Base-by-base conservation (phyloP, 1,140 invertebrate species). In the Danaus melanippus region DNA sequence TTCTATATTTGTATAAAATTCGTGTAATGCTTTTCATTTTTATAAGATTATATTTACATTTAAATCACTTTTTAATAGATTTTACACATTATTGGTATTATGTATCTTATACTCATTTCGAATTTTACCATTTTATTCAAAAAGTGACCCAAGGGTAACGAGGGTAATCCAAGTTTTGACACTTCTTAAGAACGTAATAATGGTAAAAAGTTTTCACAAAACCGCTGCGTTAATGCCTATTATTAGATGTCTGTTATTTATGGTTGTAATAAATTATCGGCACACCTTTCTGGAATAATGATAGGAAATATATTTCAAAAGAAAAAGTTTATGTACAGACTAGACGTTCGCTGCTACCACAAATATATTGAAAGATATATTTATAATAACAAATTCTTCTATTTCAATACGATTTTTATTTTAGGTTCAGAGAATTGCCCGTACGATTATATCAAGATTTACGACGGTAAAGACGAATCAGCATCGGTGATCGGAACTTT, bases 401-500 rank as follows among this genome's bases (percentile, higher is more conserved):
- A 47, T 15, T 47, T 47, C 12, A 47, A 12, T 15, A 9, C 8
- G 40, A 40, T 50, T 46, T 64, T 63, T 54, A 45, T 72, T 62
- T 42, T 61, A 92, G 94, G 93, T 42, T 90, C 93, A 44, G 92
- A 95, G 65, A 93, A 95, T 67, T 97, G 96, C 77, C 95, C 95
- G 0, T 96, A 93, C 82, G 96, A 97, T 76, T 96, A 95, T 85
- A 93, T 97, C 54, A 90, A 91, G 53, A 94, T 97, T 46, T 97
- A 96, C 87, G 96, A 97, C 71, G 96, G 96, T 0, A 94, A 95
- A 66, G 93, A 96, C 71, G 94, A 96, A 57, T 92, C 92, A 15
- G 92, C 93, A 42, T 92, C 94, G 0, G 91, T 96, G 10, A 97
- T 97, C 61, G 95, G 95, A 32, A 96, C 94, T 4, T 96, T 97